These are phyloP conservation scores for Drosophila austrosaltans DNA, from an alignment of 2,888 invertebrate species.

Conservation along the genomic window DNA sequence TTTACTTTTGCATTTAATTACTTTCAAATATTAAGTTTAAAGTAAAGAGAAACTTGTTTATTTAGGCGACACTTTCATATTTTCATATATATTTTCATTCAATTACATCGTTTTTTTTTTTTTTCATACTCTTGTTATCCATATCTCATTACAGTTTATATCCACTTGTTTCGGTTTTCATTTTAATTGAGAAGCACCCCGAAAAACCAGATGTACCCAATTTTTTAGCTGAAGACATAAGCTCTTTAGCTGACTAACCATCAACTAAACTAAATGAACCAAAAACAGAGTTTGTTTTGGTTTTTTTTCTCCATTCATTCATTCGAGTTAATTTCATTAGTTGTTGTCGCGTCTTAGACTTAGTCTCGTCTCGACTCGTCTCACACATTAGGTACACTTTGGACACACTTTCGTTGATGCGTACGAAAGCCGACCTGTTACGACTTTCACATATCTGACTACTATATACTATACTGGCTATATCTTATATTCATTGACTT, in stretches of 20 bases:
- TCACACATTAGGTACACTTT: conserved; percentile 17
- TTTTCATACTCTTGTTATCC: conserved; percentile 4
- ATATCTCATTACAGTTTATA: conserved; percentile 14
- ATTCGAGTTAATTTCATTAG: conserved; percentile 28
- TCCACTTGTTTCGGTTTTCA: conserved; percentile 25
- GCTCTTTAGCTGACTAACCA: conserved; percentile 7
- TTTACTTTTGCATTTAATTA: too few species aligned
- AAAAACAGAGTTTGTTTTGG: conserved; percentile 13
- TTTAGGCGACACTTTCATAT: neutral
- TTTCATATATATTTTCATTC: neutral
- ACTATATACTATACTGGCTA: neutral
- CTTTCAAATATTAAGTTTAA: too few species aligned
- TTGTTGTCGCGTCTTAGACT: conserved; percentile 9
- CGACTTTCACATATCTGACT: conserved; percentile 42
- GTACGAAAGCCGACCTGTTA: conserved; percentile 31
- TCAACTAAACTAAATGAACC: conserved; percentile 17
- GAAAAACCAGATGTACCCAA: conserved; percentile 31
- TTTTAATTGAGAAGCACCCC: conserved; percentile 43
- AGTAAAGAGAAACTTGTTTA: neutral
- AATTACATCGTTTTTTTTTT: too few species aligned
- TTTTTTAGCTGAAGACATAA: conserved; percentile 12
- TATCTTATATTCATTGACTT: conserved; percentile 32
- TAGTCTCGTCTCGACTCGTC: conserved; percentile 2
- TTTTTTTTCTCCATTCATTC: neutral
- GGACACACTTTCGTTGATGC: conserved; percentile 59